Evolutionary conservation across 2,113 vertebrate species (phyloP).

Genomic region (Plotosus lineatus): DNA sequence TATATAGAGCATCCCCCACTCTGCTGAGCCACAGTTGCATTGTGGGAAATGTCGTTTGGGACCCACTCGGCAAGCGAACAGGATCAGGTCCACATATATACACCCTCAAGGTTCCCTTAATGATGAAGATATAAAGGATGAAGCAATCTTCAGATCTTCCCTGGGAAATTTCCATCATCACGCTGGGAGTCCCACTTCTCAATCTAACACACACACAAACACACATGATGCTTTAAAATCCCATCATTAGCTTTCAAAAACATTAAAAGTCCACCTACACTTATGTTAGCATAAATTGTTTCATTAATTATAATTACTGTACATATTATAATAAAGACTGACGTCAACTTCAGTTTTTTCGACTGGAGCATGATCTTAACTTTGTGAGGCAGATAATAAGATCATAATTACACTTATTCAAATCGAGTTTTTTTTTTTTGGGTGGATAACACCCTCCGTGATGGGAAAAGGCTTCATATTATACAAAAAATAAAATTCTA

Average conservation of each 20-base stretch:
- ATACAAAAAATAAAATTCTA: too few relatives aligned
- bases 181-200: conserved; percentile 78
- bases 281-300: too few relatives aligned
- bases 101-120: conserved; percentile 41
- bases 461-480: too few relatives aligned
- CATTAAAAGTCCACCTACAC: too few relatives aligned
- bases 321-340: too few relatives aligned
- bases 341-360: too few relatives aligned
- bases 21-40: conserved; percentile 41
- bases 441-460: too few relatives aligned
- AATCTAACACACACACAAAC: conserved; percentile 61
- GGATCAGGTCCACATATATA: conserved; percentile 43
- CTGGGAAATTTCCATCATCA: conserved; percentile 77
- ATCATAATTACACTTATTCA: too few relatives aligned
- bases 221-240: not conserved
- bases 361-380: too few relatives aligned
- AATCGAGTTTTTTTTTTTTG: too few relatives aligned
- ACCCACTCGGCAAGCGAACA: not conserved
- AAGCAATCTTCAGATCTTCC: conserved; percentile 76
- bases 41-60: conserved; percentile 31
- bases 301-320: too few relatives aligned
- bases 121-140: conserved; percentile 22
- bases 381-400: too few relatives aligned
- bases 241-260: not conserved
- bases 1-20: conserved; percentile 37